A percentile compares a stretch with the other conserved stretches of the same genome.
phyloP scores from a whole-genome alignment of 2,888 invertebrate genomes.

The Thelaira solivaga region DNA sequence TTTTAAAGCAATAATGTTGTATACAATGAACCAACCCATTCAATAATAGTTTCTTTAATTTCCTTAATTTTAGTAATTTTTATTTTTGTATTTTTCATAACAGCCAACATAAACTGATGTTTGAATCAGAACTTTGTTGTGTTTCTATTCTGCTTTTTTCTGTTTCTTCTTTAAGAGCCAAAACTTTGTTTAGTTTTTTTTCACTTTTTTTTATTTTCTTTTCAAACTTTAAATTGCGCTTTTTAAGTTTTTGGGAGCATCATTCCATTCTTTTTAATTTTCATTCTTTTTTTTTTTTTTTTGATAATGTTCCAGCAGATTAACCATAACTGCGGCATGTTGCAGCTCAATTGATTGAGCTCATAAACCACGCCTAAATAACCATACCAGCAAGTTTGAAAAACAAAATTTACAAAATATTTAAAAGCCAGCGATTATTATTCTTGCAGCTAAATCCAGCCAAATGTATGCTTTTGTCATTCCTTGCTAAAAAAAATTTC shows the following conservation, averaged over 20 bases:
- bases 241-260: constrained; percentile 46
- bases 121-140: constrained; percentile 3
- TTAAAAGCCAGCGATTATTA: constrained; percentile 27
- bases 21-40: constrained; percentile 59
- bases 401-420: constrained; percentile 7
- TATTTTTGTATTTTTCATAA: constrained; percentile 3
- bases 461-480: constrained; percentile 53
- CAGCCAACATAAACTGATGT: constrained; percentile 36
- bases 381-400: constrained; percentile 29
- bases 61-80: constrained; percentile 29
- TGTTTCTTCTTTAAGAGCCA: constrained; percentile 33
- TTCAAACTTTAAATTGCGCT: constrained; percentile 22
- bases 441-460: constrained; percentile 33
- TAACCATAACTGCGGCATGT: constrained; percentile 62
- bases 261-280: constrained; percentile 4
- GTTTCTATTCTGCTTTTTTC: neutral
- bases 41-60: constrained; percentile 53
- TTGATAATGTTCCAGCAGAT: constrained; percentile 65
- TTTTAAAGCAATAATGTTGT: constrained; percentile 48
- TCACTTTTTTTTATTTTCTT: neutral
- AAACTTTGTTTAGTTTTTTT: constrained; percentile 45
- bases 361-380: constrained; percentile 60
- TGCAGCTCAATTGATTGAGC: constrained; percentile 58
- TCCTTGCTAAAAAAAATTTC: constrained; percentile 15
- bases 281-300: constrained; percentile 5